Evolutionary conservation across 2,797 vertebrate genomes (phyloP), one percentile per base, ranked within the genome.

Genomic region (Clarias platycephalus): DNA sequence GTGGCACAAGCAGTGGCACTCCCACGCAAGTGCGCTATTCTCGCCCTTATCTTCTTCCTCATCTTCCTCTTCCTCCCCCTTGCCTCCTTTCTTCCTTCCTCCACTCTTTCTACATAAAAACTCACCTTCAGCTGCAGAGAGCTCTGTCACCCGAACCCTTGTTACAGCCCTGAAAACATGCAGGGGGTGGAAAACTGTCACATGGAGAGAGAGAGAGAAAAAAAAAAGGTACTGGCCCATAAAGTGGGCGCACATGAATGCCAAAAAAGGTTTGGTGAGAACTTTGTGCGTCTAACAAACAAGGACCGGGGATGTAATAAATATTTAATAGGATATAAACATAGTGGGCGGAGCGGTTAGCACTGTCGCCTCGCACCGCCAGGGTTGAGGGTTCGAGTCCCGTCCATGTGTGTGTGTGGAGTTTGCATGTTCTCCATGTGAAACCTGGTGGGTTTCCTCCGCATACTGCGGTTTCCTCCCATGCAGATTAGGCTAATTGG

Each of bases 11-110:
- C 28, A 77, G 55, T 77, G 75, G 84, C 34, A 84, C 87, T 55
- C 88, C 81, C 86, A 85, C 88, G 57, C 86, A 58, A 28, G 60
- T 77, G 72, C 81, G 82, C 89, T 88, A 85, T 86, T 87, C 83
- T 87, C 86, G 80, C 83, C 86, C 81, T 77, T 2, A 62, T 62
- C 37, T 55, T 78, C 74, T 63, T 84, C 63, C 1, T 72, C 37
- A 3, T 76, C 72, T 31, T 77, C 44, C 16, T 74, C 49, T 31
- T 77, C 44, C 15, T 74, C 49, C 37, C 49, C 62, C 44, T 49
- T 49, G 9, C 44, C 2, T 31, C 63, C 63, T 66, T 62, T 5
- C 13, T 53, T 53, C 71, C n/a, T 70, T 40, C 34, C 34, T 71
- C 10, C 44, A 49, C 44, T 49, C 70, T n/a, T n/a, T n/a, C 16